Base-by-base conservation (phyloP, 2,797 vertebrate species). In the Siniperca scherzeri region DNA sequence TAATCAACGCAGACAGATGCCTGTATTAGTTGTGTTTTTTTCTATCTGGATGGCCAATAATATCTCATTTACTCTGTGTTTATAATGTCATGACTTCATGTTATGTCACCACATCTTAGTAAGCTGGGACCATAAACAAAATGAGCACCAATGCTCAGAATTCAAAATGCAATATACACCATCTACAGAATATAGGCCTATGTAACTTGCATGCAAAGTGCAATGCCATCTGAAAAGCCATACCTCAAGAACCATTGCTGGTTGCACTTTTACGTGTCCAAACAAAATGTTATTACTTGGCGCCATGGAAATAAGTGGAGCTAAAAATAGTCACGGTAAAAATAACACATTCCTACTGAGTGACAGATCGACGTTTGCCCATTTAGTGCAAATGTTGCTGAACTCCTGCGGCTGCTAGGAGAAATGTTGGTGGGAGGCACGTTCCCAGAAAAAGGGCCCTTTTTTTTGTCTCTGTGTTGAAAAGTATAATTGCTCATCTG, bases 401-500 rank as follows among this genome's bases (percentile, higher is more conserved):
- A 81, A 62, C 85, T 92, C 91, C 89, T 88, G 88, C 11, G 88
- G 84, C 88, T 90, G 83, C 81, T 12, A 66, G 89, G 81, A 94
- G 92, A 92, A 88, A 82, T 83, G 86, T 89, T 79, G 81, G 91
- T 90, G 87, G 92, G 94, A 92, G 92, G 88, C 78, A 86, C 62
- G 80, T 92, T 94, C 93, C 90, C 85, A 91, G 91, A 90, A 95
- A 87, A 91, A 82, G 52, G 27, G 67, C 40, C 70, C 21, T 60
- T 33, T 59, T 71, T 81, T 68, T 77, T 36, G 72, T 89, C 77
- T 91, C 71, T 66, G 80, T 80, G 84, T 77, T 91, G 87, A 93
- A 94, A 94, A 90, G 92, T 90, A 93, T 95, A 94, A 95, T 94
- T 93, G 91, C 92, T 94, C 94, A 94, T 94, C 90, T 92, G 83